Percentiles rank a stretch among this genome's conserved stretches.
Conservation (phyloP, 2,888 invertebrate species). For the Neuroscelio doddi region DNA sequence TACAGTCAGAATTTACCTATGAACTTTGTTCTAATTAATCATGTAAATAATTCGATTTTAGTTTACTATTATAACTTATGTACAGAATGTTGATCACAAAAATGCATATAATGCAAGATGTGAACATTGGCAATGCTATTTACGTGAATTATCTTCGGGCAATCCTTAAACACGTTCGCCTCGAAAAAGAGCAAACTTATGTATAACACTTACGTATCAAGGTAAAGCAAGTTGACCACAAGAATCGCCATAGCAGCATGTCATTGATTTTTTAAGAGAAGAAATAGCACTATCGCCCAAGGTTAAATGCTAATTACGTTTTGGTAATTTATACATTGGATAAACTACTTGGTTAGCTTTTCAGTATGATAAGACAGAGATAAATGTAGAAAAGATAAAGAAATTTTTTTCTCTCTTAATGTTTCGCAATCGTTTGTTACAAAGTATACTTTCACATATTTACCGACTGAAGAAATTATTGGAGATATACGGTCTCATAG, state of each 20-base stretch:
- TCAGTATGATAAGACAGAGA: background rate
- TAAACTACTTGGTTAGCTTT: background rate
- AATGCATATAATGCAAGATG: constrained; percentile 29
- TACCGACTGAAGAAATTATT: background rate
- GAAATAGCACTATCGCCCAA: constrained; percentile 10
- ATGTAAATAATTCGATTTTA: no score
- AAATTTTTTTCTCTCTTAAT: background rate
- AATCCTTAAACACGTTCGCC: constrained; percentile 32
- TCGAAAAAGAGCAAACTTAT: constrained; percentile 35
- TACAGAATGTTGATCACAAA: no score
- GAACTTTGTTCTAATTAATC: no score
- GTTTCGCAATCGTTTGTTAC: constrained; percentile 1
- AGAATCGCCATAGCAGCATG: constrained; percentile 18
- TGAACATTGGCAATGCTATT: background rate
- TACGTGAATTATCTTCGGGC: constrained; percentile 26
- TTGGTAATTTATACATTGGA: no score
- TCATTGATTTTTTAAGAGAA: constrained; percentile 24
- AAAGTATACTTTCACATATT: constrained; percentile 2
- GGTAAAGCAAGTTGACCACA: constrained; percentile 31
- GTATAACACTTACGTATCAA: constrained; percentile 31
- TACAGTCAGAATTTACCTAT: no score
- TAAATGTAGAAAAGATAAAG: background rate
- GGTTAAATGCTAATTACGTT: background rate
- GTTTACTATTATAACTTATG: no score
- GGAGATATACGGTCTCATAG: background rate